These are phyloP conservation scores for Gracilinanus agilis DNA, from an alignment of 2,113 vertebrate genomes.

Conservation along the genomic window DNA sequence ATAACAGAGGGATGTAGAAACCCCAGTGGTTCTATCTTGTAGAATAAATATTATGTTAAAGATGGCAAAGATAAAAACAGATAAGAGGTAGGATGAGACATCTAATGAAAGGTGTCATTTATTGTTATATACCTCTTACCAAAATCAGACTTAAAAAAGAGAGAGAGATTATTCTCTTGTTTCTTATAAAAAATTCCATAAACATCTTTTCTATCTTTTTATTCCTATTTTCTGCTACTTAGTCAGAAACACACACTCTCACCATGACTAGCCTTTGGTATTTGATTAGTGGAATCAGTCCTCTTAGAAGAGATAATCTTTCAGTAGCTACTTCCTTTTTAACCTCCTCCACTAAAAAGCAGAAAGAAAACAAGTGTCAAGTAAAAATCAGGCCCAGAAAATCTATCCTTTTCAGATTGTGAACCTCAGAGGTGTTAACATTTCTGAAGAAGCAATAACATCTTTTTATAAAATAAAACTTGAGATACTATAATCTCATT, in stretches of 20 bases:
- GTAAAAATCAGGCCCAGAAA: not conserved
- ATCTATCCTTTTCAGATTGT: not conserved
- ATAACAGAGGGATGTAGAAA: not conserved
- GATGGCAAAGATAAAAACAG: not conserved
- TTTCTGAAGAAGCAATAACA: not conserved
- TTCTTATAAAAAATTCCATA: not conserved
- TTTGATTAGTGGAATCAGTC: not conserved
- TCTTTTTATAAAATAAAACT: not conserved
- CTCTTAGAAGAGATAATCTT: not conserved
- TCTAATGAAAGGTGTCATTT: not conserved
- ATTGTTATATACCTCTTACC: not conserved
- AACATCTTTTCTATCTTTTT: not conserved
- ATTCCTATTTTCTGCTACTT: not conserved
- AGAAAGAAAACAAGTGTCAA: not conserved
- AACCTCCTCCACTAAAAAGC: not conserved
- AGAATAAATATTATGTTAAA: not conserved
- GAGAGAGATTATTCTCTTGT: not conserved
- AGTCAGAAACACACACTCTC: not conserved
- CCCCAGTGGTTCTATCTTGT: not conserved
- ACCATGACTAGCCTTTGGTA: not conserved
- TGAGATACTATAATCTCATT: not conserved
- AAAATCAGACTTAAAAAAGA: not conserved
- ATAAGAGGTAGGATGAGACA: not conserved
- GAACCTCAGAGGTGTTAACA: not conserved
- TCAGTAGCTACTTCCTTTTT: constrained; percentile 4